Conservation (phyloP, 2,113 vertebrate genomes). For the Aviceda subcristata region DNA sequence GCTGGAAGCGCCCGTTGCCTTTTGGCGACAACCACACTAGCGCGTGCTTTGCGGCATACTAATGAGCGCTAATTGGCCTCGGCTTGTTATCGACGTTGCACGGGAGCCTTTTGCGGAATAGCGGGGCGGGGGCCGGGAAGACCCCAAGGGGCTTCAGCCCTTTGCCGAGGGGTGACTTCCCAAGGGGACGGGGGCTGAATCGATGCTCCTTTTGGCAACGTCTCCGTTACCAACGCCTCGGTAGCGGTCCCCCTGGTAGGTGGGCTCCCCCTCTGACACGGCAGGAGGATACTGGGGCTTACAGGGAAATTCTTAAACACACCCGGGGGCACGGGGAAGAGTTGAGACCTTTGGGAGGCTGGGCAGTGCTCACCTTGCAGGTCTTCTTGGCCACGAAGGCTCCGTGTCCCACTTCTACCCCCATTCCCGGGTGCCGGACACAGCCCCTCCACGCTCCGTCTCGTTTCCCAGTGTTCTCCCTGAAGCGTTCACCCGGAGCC, state of each 20-base stretch:
- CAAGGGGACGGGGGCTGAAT: not conserved
- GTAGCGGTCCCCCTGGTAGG: not conserved
- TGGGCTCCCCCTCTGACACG: not conserved
- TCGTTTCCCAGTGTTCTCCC: not conserved
- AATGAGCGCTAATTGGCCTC: conserved; percentile 58
- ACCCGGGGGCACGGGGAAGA: not conserved
- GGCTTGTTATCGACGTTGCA: not conserved
- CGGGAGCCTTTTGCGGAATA: not conserved
- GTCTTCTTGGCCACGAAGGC: not conserved
- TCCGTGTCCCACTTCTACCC: not conserved
- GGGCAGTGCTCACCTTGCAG: not conserved
- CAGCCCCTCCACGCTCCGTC: fast-evolving
- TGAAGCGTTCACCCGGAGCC: not conserved
- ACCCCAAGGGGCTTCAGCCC: not conserved
- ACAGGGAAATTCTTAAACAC: not conserved
- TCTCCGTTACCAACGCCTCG: not conserved
- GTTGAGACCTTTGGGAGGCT: not conserved
- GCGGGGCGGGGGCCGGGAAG: not conserved
- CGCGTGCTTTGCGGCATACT: conserved; percentile 67
- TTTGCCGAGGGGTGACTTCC: fast-evolving
- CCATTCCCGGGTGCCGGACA: fast-evolving
- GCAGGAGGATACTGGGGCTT: not conserved
- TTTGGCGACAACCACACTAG: not conserved
- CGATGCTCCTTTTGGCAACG: not conserved
- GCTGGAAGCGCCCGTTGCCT: conserved; percentile 51